phyloP scores from a whole-genome alignment of 2,797 vertebrate species.

The Myiothlypis coronata region DNA sequence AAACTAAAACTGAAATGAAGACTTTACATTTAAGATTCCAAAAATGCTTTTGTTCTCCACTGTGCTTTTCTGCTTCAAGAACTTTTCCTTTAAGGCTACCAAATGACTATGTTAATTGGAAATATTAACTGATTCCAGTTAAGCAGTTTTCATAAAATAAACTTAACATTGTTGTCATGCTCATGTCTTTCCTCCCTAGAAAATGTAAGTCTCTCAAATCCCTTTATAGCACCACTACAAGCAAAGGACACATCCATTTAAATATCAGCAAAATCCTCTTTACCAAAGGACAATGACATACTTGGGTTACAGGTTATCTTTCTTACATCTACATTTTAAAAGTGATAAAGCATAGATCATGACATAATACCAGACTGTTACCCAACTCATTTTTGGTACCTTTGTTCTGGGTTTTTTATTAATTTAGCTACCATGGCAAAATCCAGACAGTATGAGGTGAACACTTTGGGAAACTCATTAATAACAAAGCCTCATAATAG shows the following conservation, averaged over 20 bases:
- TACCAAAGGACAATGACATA: not conserved
- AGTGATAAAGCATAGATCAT: not conserved
- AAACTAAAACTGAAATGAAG: not conserved
- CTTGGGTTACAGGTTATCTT: not conserved
- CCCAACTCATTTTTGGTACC: not conserved
- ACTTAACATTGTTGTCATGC: not conserved
- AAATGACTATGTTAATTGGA: not conserved
- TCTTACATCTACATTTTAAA: not conserved
- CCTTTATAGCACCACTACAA: not conserved
- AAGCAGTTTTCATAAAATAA: not conserved
- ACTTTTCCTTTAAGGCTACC: not conserved
- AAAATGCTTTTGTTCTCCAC: not conserved
- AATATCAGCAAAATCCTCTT: not conserved
- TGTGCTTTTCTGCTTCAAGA: not conserved
- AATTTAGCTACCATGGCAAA: not conserved
- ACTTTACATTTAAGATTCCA: not conserved
- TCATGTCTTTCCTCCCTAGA: not conserved
- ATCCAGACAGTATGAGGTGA: not conserved
- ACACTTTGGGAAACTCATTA: not conserved
- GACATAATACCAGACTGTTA: not conserved
- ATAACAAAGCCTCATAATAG: not conserved
- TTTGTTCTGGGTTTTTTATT: not conserved
- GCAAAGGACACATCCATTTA: not conserved
- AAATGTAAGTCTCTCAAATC: fast-evolving
- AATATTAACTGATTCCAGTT: not conserved